Percentiles rank a stretch among this genome's conserved stretches.
These are phyloP conservation scores for Tipula lateralis DNA, from an alignment of 2,888 invertebrate species.

Conservation along the genomic window DNA sequence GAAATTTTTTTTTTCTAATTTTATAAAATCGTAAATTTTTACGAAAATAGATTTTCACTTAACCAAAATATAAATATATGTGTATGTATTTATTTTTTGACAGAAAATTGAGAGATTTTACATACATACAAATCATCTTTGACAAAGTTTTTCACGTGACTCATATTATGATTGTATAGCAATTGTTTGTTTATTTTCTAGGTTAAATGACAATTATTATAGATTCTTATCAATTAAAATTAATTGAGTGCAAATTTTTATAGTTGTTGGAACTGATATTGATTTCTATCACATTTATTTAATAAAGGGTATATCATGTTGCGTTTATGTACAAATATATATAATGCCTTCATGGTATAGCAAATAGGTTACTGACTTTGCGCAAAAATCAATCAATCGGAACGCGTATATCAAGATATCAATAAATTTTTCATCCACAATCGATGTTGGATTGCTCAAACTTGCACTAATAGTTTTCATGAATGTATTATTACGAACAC, in stretches of 20 bases:
- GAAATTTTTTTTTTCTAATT: not conserved
- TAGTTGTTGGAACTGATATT: not conserved
- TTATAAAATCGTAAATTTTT: not conserved
- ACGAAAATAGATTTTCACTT: not conserved
- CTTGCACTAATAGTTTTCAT: not conserved
- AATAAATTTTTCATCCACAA: not conserved
- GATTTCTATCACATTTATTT: not conserved
- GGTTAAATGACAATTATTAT: not conserved
- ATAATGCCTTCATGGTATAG: not conserved
- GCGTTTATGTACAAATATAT: not conserved
- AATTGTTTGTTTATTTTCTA: not conserved
- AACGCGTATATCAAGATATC: not conserved
- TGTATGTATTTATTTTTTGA: not conserved
- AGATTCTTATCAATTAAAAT: conserved; percentile 1
- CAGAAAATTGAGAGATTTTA: not conserved
- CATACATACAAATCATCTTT: not conserved
- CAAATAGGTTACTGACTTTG: not conserved
- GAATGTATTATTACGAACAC: not conserved
- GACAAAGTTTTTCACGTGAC: not conserved
- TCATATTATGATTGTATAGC: not conserved
- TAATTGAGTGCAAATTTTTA: not conserved
- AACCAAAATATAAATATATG: not conserved
- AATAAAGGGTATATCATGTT: not conserved
- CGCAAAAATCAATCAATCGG: not conserved
- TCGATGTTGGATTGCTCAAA: not conserved